Conservation (phyloP, 2,888 invertebrate genomes). For the Sceliomorpha sp. region DNA sequence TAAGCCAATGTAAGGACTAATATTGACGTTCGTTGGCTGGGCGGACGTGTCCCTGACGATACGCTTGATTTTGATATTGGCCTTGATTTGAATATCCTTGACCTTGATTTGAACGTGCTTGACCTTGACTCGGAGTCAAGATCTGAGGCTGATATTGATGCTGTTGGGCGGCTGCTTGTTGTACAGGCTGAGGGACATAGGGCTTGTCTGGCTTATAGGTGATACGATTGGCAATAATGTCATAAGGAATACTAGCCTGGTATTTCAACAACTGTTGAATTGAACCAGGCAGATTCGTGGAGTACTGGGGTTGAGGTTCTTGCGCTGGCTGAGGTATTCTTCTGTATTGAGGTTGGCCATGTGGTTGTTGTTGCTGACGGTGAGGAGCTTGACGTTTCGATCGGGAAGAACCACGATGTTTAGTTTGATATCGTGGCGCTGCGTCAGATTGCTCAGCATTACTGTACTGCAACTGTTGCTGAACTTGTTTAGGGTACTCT, state of each 20-base stretch:
- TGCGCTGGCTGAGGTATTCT: conserved; percentile 66
- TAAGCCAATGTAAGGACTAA: conserved; percentile 41
- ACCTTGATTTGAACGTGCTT: conserved; percentile 46
- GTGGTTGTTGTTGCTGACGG: conserved; percentile 59
- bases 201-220: conserved; percentile 68
- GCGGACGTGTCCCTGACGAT: conserved; percentile 58
- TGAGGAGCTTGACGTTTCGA: conserved; percentile 63
- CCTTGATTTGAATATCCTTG: conserved; percentile 36
- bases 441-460: conserved; percentile 52
- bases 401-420: conserved; percentile 61
- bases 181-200: conserved; percentile 71
- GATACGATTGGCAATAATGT: conserved; percentile 74
- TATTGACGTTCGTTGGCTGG: conserved; percentile 71
- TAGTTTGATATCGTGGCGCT: conserved; percentile 61
- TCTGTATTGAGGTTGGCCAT: conserved; percentile 62
- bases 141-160: conserved; percentile 46
- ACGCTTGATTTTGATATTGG: conserved; percentile 30
- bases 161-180: conserved; percentile 47
- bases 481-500: conserved; percentile 60
- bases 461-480: conserved; percentile 50
- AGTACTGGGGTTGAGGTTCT: conserved; percentile 69
- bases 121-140: conserved; percentile 35
- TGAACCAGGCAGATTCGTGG: conserved; percentile 67
- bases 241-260: conserved; percentile 75
- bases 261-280: conserved; percentile 70